Evolutionary conservation across 2,888 invertebrate genomes (phyloP).

Genomic region (Dolichomitus sp.): DNA sequence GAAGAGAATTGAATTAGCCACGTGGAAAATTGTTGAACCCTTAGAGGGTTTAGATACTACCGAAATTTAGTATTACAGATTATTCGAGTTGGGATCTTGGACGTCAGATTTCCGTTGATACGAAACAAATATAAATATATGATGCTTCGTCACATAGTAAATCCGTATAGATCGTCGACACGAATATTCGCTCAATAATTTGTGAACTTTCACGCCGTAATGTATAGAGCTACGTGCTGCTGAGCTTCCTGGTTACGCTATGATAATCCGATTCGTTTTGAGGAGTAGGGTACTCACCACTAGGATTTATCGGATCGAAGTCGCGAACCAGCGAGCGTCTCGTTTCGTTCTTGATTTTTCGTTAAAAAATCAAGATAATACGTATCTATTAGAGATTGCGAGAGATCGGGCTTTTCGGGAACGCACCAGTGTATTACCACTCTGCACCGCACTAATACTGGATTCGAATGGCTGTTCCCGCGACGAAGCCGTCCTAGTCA

Average conservation of each 20-base stretch:
- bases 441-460: constrained; percentile 86
- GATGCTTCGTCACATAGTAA: background rate
- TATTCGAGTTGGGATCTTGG: background rate
- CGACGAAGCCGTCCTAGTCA: constrained; percentile 85
- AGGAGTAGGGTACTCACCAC: constrained; percentile 69
- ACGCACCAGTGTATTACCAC: constrained; percentile 73
- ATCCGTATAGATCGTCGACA: background rate
- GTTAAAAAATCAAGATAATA: background rate
- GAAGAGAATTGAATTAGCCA: background rate
- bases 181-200: constrained; percentile 1
- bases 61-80: no score
- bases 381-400: constrained; percentile 2
- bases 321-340: constrained; percentile 66
- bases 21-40: background rate
- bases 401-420: constrained; percentile 43
- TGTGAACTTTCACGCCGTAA: constrained; percentile 5
- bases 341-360: constrained; percentile 61
- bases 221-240: background rate
- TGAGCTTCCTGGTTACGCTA: background rate
- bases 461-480: constrained; percentile 85
- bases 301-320: constrained; percentile 72
- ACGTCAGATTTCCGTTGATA: background rate
- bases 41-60: background rate
- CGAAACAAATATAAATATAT: background rate
- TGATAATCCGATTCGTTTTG: constrained; percentile 20